phyloP scores from a whole-genome alignment of 2,888 invertebrate species.

The Rhamnusium bicolor region DNA sequence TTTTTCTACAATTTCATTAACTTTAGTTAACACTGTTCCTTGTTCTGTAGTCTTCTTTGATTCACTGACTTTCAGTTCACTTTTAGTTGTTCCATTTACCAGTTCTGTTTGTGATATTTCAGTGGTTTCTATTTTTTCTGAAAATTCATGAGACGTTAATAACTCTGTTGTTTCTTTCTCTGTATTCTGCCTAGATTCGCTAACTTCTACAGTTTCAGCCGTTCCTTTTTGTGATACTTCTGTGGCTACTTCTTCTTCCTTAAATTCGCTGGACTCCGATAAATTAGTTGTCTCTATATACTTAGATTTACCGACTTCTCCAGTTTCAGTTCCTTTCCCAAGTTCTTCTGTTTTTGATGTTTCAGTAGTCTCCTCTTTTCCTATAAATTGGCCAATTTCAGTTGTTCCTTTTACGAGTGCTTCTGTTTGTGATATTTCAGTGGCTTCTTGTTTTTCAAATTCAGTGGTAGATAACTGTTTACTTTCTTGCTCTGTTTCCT shows the following conservation, averaged over 20 bases:
- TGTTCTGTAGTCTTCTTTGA: neutral
- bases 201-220: too few species aligned
- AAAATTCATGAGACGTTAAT: neutral
- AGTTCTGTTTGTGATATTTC: neutral
- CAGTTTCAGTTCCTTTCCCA: too few species aligned
- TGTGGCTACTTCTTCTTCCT: too few species aligned
- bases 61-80: conserved; percentile 18
- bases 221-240: too few species aligned
- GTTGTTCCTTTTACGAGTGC: neutral
- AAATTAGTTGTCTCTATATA: neutral
- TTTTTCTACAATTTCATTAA: neutral
- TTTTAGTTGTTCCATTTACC: neutral
- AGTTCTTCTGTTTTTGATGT: neutral
- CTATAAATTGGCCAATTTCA: neutral
- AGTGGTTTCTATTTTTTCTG: neutral
- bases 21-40: too few species aligned
- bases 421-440: neutral
- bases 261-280: neutral
- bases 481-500: neutral
- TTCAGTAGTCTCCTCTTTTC: neutral
- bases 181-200: neutral
- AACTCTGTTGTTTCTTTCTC: neutral
- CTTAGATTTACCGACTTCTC: too few species aligned
- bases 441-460: neutral
- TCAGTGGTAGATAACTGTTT: neutral